A percentile compares a stretch with the other conserved stretches of the same genome.
These are phyloP conservation scores for Mya arenaria DNA, from an alignment of 1,140 invertebrate genomes.

Conservation along the genomic window DNA sequence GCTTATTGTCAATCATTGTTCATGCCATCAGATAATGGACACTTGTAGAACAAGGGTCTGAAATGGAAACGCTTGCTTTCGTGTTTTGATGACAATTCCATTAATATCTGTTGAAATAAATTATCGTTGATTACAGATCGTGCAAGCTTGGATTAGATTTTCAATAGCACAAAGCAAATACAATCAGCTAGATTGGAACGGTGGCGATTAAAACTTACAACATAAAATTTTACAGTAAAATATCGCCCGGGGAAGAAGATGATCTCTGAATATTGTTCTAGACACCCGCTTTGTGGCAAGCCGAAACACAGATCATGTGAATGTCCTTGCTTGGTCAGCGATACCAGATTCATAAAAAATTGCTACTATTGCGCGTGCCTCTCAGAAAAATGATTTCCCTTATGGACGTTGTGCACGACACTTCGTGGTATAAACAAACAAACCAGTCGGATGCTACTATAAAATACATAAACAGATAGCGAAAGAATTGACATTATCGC, in stretches of 20 bases:
- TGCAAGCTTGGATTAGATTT: constrained; percentile 62
- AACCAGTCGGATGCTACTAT: no score
- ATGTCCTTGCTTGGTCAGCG: background rate
- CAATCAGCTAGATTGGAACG: constrained; percentile 49
- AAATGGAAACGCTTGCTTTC: constrained; percentile 78
- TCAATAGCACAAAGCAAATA: constrained; percentile 56
- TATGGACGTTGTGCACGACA: no score
- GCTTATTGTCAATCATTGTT: constrained; percentile 78
- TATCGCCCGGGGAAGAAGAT: background rate
- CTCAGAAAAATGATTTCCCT: no score
- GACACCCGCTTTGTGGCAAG: constrained; percentile 37
- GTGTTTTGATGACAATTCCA: constrained; percentile 71
- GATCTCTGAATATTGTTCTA: background rate
- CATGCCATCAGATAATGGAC: constrained; percentile 77
- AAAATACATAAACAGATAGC: no score
- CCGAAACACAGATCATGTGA: constrained; percentile 2
- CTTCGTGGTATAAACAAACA: no score
- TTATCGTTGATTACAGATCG: constrained; percentile 76
- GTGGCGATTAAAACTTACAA: constrained; percentile 39
- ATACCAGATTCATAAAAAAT: background rate
- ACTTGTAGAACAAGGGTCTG: constrained; percentile 75
- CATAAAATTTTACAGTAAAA: background rate
- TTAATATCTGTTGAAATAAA: constrained; percentile 55
- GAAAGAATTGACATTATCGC: no score
- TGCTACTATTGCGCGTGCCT: no score